Conservation (phyloP, 2,113 vertebrate genomes). For the Prinia subflava region DNA sequence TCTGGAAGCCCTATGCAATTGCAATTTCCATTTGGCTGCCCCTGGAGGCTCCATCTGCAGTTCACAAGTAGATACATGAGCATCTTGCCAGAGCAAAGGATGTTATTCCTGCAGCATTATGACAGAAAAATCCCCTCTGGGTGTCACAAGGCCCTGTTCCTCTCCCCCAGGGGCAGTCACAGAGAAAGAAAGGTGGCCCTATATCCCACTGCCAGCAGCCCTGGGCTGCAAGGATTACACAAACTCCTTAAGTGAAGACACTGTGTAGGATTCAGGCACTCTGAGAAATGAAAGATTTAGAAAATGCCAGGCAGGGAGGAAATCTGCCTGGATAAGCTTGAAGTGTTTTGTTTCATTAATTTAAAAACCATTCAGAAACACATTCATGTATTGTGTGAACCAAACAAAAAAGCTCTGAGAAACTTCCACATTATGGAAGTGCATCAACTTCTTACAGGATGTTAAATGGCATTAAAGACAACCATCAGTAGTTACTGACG, state of each 20-base stretch:
- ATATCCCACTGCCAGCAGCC: background rate
- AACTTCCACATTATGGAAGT: background rate
- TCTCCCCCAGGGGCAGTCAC: background rate
- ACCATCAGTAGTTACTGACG: background rate
- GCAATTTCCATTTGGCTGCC: background rate
- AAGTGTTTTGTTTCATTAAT: background rate
- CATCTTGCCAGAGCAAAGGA: background rate
- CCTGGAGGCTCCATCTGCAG: background rate
- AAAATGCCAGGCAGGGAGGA: background rate
- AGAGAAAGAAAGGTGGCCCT: background rate
- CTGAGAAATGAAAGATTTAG: background rate
- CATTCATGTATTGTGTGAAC: accelerated
- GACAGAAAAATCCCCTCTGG: background rate
- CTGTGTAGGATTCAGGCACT: background rate
- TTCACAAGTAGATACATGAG: background rate
- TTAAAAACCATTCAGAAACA: background rate
- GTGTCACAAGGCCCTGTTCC: background rate
- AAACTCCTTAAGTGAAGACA: background rate
- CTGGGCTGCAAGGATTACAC: background rate
- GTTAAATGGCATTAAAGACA: background rate
- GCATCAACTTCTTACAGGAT: background rate
- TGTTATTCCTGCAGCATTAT: background rate
- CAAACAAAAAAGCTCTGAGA: background rate
- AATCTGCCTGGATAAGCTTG: background rate
- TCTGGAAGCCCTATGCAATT: background rate